Evolutionary conservation across 2,888 invertebrate species (phyloP), one percentile per base, ranked within the genome.

Genomic region (Disparrhopalites patrizii): DNA sequence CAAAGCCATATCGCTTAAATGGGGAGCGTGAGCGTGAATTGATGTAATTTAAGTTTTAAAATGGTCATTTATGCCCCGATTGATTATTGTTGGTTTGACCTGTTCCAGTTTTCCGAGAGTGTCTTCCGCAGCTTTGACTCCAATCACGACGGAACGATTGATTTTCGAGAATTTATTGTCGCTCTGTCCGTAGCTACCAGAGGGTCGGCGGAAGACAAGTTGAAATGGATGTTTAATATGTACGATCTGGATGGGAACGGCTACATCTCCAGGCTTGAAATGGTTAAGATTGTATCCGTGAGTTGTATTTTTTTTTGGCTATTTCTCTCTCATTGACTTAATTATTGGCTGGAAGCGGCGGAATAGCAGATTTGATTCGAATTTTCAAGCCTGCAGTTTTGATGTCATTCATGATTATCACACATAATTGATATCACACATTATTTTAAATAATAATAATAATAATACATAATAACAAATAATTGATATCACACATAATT

Each of bases 181-280:
- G 97, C 98, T 18, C 85, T 98, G 70, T 95, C 95, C 78, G 95
- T 98, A 68, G 98, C 98, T 50, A 96, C 96, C n/a, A 86, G 97
- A 74, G 97, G 98, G 62, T 95, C 95, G 81, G 84, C 98, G 77
- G 97, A 98, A 80, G 95, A 97, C 83, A 98, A 98, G 80, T 85
- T 98, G 62, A 92, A 93, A 81, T 98, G 97, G 97, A 97, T 97
- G 68, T 98, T 98, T 84, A 93, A 91, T 76, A 97, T 98, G 96
- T 98, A 98, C 81, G 98, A 98, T 81, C 85, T 98, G 73, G 97
- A 98, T 80, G 95, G 96, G 62, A 96, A 98, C 81, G 97, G 97
- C 60, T 97, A 91, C 83, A 98, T 98, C 81, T 97, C 96, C 58
- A 83, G 95, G 70, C 93, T 95, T 79, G 98, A 98, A 83, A 98